phyloP scores from a whole-genome alignment of 2,888 invertebrate species.

The Strigamia transsilvanica region DNA sequence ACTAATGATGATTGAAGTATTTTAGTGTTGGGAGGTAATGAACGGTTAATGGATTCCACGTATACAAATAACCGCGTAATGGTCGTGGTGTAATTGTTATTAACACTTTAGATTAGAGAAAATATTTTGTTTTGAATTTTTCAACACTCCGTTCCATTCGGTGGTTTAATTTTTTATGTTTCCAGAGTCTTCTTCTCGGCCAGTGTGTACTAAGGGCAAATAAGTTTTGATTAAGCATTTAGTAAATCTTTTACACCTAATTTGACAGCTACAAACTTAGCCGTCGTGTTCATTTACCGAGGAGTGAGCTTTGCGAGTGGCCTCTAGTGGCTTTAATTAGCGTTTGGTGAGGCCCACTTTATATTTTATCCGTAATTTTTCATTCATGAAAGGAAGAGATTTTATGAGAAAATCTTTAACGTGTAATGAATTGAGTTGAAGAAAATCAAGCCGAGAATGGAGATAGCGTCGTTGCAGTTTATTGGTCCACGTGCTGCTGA shows the following conservation, averaged over 20 bases:
- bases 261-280: constrained; percentile 28
- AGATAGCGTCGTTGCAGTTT: constrained; percentile 38
- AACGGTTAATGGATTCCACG: constrained; percentile 27
- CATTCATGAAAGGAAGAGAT: background rate
- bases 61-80: constrained; percentile 36
- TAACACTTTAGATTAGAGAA: background rate
- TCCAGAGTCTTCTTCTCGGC: background rate
- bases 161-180: background rate
- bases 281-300: constrained; percentile 3
- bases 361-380: constrained; percentile 7
- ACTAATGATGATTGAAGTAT: constrained; percentile 40
- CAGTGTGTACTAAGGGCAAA: background rate
- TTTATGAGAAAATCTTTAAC: constrained; percentile 21
- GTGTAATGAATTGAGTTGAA: constrained; percentile 30
- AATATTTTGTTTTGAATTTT: background rate
- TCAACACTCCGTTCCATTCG: background rate
- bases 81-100: background rate
- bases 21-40: constrained; percentile 5
- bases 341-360: background rate
- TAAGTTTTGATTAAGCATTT: constrained; percentile 1
- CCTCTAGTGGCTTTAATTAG: constrained; percentile 40
- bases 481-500: constrained; percentile 45
- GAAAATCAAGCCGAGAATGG: constrained; percentile 21
- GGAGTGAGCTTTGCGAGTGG: background rate
- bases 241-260: constrained; percentile 22